These are phyloP conservation scores for Pelochelys cantorii DNA, from an alignment of 2,797 vertebrate species.

Conservation along the genomic window DNA sequence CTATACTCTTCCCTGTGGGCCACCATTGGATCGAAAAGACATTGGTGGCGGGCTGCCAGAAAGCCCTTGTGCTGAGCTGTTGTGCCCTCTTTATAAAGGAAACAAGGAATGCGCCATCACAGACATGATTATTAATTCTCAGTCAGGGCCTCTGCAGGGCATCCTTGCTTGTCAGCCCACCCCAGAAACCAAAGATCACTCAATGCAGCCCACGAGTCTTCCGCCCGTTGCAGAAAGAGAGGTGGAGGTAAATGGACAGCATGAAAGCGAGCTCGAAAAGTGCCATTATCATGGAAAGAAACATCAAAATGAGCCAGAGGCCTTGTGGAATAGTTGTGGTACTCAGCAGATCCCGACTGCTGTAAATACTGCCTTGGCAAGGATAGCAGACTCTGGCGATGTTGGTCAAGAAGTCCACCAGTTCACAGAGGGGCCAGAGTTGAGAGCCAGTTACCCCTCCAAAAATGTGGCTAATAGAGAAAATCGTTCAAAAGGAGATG, in stretches of 20 bases:
- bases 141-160: constrained; percentile 38
- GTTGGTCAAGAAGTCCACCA: not conserved
- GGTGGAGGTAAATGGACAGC: not conserved
- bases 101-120: constrained; percentile 19
- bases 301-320: not conserved
- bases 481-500: not conserved
- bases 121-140: not conserved
- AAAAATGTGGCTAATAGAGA: not conserved
- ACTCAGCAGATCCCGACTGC: constrained; percentile 7
- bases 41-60: not conserved
- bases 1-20: not conserved
- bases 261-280: constrained; percentile 1
- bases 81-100: constrained; percentile 60
- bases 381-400: not conserved
- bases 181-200: constrained; percentile 64
- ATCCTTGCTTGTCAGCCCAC: constrained; percentile 65
- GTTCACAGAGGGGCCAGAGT: constrained; percentile 6
- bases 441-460: not conserved
- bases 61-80: constrained; percentile 59
- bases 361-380: not conserved
- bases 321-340: not conserved
- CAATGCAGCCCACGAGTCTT: constrained; percentile 63
- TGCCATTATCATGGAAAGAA: not conserved
- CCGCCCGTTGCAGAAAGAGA: constrained; percentile 50
- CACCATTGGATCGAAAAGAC: constrained; percentile 23